Percentiles rank a stretch among this genome's conserved stretches.
Evolutionary conservation across 2,888 invertebrate species (phyloP).

Genomic region (Rosalia funebris): DNA sequence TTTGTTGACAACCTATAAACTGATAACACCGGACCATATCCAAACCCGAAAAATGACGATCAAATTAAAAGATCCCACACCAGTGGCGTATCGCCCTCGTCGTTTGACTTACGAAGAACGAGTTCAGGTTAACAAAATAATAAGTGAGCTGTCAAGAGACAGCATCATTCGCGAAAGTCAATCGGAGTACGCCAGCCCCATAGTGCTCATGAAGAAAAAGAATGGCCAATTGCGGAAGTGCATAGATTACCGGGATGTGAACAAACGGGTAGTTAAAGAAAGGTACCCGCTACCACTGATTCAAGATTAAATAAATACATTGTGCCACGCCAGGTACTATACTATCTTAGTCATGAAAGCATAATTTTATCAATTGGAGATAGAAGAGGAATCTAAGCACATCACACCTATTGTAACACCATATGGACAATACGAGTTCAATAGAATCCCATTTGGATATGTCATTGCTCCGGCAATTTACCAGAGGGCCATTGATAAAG

Average conservation of each 20-base stretch:
- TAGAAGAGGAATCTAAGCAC: conserved; percentile 38
- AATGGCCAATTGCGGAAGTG: conserved; percentile 29
- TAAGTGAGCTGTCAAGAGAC: no score
- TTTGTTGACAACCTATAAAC: not conserved
- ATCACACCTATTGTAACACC: conserved; percentile 31
- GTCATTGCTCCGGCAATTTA: conserved; percentile 38
- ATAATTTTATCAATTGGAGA: conserved; percentile 39
- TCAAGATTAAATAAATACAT: no score
- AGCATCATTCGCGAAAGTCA: no score
- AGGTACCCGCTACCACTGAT: no score
- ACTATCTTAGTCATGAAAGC: no score
- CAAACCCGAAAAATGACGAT: not conserved
- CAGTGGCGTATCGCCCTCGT: no score
- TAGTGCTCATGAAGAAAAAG: no score
- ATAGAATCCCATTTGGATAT: conserved; percentile 41
- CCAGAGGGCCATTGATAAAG: conserved; percentile 41
- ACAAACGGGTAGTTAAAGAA: conserved; percentile 33
- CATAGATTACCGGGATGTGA: conserved; percentile 38
- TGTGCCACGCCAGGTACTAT: no score
- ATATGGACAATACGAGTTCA: conserved; percentile 29
- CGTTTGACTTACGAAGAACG: no score
- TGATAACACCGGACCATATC: no score
- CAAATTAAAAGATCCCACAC: no score
- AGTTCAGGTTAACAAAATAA: no score
- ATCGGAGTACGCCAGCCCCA: not conserved